These are phyloP conservation scores for Chrysolina haemoptera DNA, from an alignment of 2,888 invertebrate species.

Conservation along the genomic window DNA sequence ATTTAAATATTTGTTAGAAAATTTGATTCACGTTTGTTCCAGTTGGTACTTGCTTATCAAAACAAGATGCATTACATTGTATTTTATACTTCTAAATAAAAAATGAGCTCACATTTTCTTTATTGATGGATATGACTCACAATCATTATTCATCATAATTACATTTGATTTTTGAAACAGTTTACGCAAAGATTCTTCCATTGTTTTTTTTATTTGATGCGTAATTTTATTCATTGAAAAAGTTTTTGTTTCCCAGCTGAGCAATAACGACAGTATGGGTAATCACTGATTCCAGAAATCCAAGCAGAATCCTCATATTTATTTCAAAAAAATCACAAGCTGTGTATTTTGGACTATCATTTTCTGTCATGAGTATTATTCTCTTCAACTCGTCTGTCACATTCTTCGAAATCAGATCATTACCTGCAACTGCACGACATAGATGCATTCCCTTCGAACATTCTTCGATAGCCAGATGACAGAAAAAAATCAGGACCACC, in stretches of 20 bases:
- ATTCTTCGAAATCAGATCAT: not conserved
- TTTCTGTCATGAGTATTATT: not conserved
- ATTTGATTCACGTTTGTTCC: no score
- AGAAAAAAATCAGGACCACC: not conserved
- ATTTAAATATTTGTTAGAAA: no score
- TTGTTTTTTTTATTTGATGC: no score
- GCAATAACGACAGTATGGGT: not conserved
- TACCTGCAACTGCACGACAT: not conserved
- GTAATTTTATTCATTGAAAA: not conserved
- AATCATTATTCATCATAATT: no score
- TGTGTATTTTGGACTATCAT: not conserved
- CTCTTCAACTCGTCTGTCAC: not conserved
- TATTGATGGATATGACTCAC: no score
- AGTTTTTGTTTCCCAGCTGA: not conserved
- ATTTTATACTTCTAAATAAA: no score
- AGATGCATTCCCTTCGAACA: not conserved
- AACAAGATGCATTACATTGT: no score
- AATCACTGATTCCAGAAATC: not conserved
- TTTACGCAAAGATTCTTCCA: no score
- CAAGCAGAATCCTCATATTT: not conserved
- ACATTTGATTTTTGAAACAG: no score
- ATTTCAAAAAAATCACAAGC: not conserved
- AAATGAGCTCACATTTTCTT: no score
- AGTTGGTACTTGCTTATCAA: no score
- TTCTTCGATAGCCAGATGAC: constrained; percentile 1